Evolutionary conservation across 2,797 vertebrate genomes (phyloP).

Genomic region (Bradypus variegatus): DNA sequence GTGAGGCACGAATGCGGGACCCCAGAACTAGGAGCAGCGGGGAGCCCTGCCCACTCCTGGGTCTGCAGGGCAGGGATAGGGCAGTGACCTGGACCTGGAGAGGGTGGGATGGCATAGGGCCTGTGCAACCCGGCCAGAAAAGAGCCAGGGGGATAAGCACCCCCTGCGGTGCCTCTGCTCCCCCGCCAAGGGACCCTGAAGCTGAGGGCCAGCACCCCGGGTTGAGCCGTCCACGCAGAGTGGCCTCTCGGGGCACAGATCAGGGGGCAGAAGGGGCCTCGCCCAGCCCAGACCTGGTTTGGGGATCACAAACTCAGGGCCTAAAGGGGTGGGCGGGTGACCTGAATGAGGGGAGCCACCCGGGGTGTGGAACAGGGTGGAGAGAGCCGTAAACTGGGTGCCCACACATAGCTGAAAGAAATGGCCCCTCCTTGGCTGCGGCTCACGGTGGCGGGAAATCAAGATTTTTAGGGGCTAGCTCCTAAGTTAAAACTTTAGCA

Average conservation of each 20-base stretch:
- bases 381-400: background rate
- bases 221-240: fast-evolving
- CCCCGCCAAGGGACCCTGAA: background rate
- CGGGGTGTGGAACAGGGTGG: background rate
- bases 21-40: fast-evolving
- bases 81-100: background rate
- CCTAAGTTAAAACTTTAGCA: background rate
- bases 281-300: background rate
- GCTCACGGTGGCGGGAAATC: background rate
- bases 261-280: background rate
- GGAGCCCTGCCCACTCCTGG: background rate
- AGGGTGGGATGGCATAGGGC: background rate
- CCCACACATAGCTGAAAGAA: background rate
- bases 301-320: background rate
- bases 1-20: fast-evolving
- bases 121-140: background rate
- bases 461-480: background rate
- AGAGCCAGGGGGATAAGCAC: fast-evolving
- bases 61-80: background rate
- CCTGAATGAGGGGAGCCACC: background rate
- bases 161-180: background rate
- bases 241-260: no score
- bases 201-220: background rate
- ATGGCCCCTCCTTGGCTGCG: no score
- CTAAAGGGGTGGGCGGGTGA: background rate